phyloP scores from a whole-genome alignment of 1,140 invertebrate species.

The Laodelphax striatellus region DNA sequence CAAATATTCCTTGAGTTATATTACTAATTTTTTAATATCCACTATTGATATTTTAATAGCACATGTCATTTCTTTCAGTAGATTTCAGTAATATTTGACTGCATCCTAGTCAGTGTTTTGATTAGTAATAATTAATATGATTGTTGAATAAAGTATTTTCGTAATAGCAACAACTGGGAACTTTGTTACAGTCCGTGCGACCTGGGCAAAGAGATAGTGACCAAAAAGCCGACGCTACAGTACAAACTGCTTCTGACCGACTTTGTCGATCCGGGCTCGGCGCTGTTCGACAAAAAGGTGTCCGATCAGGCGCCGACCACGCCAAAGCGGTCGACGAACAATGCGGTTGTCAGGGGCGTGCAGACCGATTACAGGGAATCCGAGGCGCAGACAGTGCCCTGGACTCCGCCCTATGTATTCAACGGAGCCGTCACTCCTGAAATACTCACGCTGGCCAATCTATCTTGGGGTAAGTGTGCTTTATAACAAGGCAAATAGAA shows the following conservation, averaged over 20 bases:
- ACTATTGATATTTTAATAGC: too few species aligned
- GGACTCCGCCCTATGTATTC: conserved; percentile 49
- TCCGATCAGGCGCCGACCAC: not conserved
- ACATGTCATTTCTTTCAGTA: too few species aligned
- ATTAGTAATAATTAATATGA: too few species aligned
- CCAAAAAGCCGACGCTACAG: not conserved
- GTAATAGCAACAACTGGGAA: too few species aligned
- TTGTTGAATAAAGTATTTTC: too few species aligned
- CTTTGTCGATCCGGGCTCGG: not conserved
- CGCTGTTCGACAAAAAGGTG: not conserved
- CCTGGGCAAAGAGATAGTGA: not conserved
- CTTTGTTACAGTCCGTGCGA: not conserved
- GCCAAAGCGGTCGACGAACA: not conserved
- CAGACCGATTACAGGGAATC: conserved; percentile 66
- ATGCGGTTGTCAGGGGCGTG: conserved; percentile 26
- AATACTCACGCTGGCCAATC: conserved; percentile 44
- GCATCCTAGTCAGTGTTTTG: too few species aligned
- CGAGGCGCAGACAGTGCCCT: conserved; percentile 64
- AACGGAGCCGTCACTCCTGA: conserved; percentile 40
- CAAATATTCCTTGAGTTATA: too few species aligned
- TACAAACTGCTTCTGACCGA: not conserved
- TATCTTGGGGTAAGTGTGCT: conserved; percentile 53
- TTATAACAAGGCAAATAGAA: too few species aligned
- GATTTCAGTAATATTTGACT: too few species aligned
- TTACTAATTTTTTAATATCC: too few species aligned